Percentiles rank a stretch among this genome's conserved stretches.
Evolutionary conservation across 2,797 vertebrate species (phyloP).

Genomic region (Gallinago nigripennis): DNA sequence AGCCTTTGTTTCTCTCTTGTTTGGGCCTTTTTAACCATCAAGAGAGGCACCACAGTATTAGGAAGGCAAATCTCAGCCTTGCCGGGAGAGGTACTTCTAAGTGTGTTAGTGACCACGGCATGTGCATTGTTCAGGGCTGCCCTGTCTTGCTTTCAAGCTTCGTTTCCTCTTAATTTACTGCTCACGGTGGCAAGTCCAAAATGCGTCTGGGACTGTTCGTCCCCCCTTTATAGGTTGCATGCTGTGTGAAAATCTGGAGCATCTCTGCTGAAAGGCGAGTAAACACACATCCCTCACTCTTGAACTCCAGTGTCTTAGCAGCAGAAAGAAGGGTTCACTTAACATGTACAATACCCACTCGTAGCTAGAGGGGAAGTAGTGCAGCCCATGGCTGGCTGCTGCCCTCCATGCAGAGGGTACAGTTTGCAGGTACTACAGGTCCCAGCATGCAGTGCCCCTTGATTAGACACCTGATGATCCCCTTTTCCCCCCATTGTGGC

Average conservation of each 20-base stretch:
- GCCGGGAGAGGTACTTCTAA: constrained; percentile 60
- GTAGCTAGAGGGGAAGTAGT: not conserved
- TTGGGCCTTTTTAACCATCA: constrained; percentile 68
- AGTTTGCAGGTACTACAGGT: not conserved
- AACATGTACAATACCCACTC: not conserved
- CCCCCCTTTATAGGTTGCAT: constrained; percentile 50
- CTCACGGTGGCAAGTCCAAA: constrained; percentile 59
- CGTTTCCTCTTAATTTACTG: constrained; percentile 65
- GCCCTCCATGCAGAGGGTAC: not conserved
- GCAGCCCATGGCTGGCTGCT: not conserved
- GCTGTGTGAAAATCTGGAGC: constrained; percentile 66
- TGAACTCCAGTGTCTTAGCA: constrained; percentile 54
- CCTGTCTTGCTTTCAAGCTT: constrained; percentile 56
- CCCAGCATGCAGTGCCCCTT: constrained; percentile 12
- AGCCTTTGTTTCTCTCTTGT: constrained; percentile 73
- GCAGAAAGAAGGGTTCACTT: constrained; percentile 48
- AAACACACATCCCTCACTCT: constrained; percentile 64
- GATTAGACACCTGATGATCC: not conserved
- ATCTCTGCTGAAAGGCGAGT: constrained; percentile 57
- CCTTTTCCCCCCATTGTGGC: not conserved
- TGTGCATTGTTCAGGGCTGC: constrained; percentile 54
- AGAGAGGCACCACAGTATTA: constrained; percentile 59
- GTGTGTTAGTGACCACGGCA: constrained; percentile 52
- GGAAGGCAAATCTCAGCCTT: constrained; percentile 69
- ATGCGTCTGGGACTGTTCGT: constrained; percentile 52